phyloP scores from a whole-genome alignment of 2,797 vertebrate species.

The Cryptoprocta ferox region DNA sequence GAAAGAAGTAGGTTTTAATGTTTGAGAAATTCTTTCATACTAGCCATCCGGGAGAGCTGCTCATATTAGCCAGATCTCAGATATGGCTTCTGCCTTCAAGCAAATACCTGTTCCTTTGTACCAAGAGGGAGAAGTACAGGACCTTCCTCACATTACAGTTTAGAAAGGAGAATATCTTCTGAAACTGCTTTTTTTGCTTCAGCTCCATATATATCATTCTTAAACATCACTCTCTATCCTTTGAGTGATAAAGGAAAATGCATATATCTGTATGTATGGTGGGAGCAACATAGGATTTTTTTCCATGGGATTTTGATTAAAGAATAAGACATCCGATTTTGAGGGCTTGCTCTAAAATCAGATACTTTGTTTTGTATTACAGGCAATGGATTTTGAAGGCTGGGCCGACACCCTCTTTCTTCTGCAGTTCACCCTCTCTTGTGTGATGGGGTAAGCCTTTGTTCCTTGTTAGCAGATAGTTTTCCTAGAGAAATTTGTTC shows the following conservation, averaged over 20 bases:
- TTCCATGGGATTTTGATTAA: background rate
- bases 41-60: background rate
- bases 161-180: background rate
- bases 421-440: conserved; percentile 94
- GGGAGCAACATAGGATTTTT: background rate
- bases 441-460: conserved; percentile 95
- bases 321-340: background rate
- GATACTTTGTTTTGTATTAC: conserved; percentile 63
- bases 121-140: background rate
- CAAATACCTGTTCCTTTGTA: background rate
- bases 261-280: background rate
- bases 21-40: conserved; percentile 16
- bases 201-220: background rate
- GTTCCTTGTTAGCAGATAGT: background rate
- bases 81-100: background rate
- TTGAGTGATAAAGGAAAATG: background rate
- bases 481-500: conserved; percentile 14
- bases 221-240: background rate
- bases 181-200: background rate
- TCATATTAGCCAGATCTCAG: background rate
- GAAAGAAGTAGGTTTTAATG: background rate
- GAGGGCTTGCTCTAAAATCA: background rate
- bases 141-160: background rate
- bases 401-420: conserved; percentile 93
- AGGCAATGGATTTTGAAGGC: conserved; percentile 92